Conservation (phyloP, 2,888 invertebrate genomes). For the Flabesymbios commensalis region DNA sequence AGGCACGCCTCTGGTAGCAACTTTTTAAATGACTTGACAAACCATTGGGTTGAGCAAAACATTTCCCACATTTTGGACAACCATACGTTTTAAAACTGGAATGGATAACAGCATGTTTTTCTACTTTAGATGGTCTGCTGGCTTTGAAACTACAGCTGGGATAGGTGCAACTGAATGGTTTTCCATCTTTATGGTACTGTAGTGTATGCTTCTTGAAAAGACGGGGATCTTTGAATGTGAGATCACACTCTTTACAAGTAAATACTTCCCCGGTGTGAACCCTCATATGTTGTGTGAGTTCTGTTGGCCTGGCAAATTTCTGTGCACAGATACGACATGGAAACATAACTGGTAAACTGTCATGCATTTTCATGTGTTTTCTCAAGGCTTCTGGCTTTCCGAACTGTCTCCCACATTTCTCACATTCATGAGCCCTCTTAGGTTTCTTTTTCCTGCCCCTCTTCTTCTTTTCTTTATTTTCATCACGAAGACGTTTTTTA, state of each 20-base stretch:
- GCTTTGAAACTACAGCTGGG: conserved; percentile 38
- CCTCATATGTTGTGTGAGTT: conserved; percentile 39
- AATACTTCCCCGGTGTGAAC: conserved; percentile 31
- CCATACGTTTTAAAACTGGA: conserved; percentile 35
- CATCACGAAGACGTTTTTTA: too few relatives aligned
- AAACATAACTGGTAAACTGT: conserved; percentile 4
- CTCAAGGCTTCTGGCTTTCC: conserved; percentile 10
- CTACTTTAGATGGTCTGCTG: conserved; percentile 35
- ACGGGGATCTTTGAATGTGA: conserved; percentile 29
- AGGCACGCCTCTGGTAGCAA: conserved; percentile 37
- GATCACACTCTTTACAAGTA: conserved; percentile 36
- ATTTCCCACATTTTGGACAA: conserved; percentile 41
- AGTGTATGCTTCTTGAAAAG: conserved; percentile 34
- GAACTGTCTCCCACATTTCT: conserved; percentile 24
- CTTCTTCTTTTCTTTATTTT: too few relatives aligned
- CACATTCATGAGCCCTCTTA: conserved; percentile 11
- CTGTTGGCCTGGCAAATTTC: conserved; percentile 35
- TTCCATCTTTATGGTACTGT: conserved; percentile 32
- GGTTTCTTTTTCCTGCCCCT: too few relatives aligned
- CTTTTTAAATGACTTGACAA: conserved; percentile 37
- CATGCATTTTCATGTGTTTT: conserved; percentile 16
- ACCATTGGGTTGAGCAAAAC: conserved; percentile 39
- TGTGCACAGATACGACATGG: conserved; percentile 38
- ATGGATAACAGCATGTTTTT: conserved; percentile 41
- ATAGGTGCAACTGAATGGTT: conserved; percentile 39